Evolutionary conservation across 1,140 invertebrate species (phyloP).

Genomic region (Delia radicum): DNA sequence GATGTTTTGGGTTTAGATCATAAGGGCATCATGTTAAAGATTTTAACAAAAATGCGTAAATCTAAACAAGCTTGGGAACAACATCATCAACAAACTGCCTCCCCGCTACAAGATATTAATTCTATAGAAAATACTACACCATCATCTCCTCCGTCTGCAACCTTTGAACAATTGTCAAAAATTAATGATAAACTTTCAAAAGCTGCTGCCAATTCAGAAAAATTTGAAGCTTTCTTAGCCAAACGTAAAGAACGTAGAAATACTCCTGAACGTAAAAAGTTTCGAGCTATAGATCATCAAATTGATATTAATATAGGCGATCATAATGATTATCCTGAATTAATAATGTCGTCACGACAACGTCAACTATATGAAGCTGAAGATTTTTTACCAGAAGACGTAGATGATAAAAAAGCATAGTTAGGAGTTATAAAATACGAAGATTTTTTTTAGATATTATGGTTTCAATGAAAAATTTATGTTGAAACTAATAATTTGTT

Average conservation of each 20-base stretch:
- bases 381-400: not conserved
- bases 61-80: slow-evolving; percentile 59
- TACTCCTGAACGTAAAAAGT: slow-evolving; percentile 40
- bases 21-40: slow-evolving; percentile 62
- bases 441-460: too few relatives aligned
- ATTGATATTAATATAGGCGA: not conserved
- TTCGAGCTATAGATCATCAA: slow-evolving; percentile 20
- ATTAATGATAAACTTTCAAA: slow-evolving; percentile 24
- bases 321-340: not conserved
- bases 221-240: slow-evolving; percentile 35
- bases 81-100: slow-evolving; percentile 10
- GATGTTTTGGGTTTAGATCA: slow-evolving; percentile 72
- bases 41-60: slow-evolving; percentile 58
- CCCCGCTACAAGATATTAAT: not conserved
- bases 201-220: not conserved
- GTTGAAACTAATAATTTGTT: too few relatives aligned
- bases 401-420: not conserved
- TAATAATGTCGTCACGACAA: not conserved
- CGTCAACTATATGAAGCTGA: not conserved
- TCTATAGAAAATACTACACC: not conserved
- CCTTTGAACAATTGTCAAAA: not conserved
- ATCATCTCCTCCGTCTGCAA: not conserved
- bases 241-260: slow-evolving; percentile 33
- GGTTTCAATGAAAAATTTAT: too few relatives aligned
- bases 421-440: not conserved